Conservation (phyloP, 2,888 invertebrate species). For the Mimachlamys varia region DNA sequence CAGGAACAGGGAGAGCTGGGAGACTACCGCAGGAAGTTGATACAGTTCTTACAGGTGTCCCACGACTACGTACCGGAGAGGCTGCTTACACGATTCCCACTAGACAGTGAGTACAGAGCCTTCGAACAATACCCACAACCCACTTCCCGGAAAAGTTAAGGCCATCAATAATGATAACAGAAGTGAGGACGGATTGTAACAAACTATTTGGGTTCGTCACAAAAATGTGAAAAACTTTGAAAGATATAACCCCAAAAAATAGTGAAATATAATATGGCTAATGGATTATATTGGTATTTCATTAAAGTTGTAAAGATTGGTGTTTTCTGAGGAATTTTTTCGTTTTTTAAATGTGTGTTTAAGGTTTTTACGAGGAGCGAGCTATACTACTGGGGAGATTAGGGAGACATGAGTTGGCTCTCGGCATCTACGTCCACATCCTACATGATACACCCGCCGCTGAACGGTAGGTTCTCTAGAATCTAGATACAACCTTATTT, state of each 20-base stretch:
- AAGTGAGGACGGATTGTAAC: too few species aligned
- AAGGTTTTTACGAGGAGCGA: slow-evolving; percentile 93
- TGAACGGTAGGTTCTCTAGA: slow-evolving; percentile 85
- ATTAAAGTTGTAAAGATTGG: too few species aligned
- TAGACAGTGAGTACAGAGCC: slow-evolving; percentile 83
- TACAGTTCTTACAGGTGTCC: slow-evolving; percentile 92
- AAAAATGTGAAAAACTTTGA: neutral
- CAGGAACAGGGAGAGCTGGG: slow-evolving; percentile 83
- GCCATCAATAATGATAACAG: too few species aligned
- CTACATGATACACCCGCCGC: slow-evolving; percentile 92
- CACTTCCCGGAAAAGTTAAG: neutral
- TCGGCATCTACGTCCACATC: slow-evolving; percentile 95
- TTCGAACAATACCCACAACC: neutral
- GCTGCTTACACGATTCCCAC: slow-evolving; percentile 93
- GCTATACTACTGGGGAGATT: slow-evolving; percentile 96
- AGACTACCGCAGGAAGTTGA: slow-evolving; percentile 85
- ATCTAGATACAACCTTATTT: too few species aligned
- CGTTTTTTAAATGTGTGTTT: slow-evolving; percentile 45
- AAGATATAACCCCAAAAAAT: neutral
- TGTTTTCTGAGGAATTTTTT: neutral
- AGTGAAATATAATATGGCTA: neutral
- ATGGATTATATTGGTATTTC: neutral
- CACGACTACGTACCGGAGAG: slow-evolving; percentile 92
- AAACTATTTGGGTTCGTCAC: neutral
- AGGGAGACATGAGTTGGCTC: slow-evolving; percentile 94